These are phyloP conservation scores for Bradypodion ventrale DNA, from an alignment of 2,797 vertebrate species.

Conservation along the genomic window DNA sequence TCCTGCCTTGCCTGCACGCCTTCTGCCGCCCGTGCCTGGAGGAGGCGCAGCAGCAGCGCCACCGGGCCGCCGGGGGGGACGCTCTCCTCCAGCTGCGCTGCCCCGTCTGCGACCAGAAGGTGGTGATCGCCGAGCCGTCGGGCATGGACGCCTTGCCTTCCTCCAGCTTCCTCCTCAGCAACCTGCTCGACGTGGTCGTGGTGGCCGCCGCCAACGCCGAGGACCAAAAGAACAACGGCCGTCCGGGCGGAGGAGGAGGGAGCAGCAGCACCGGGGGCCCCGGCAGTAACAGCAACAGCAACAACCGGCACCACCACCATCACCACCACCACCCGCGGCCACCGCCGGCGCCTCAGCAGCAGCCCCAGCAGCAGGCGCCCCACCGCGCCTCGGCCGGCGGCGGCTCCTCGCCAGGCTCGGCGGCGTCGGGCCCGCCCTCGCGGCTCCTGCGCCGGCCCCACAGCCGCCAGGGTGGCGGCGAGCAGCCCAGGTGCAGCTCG, in stretches of 20 bases:
- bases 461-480: slow-evolving; percentile 77
- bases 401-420: slow-evolving; percentile 54
- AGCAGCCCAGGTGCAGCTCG: slow-evolving; percentile 89
- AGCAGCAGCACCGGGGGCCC: slow-evolving; percentile 48
- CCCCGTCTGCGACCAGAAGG: slow-evolving; percentile 91
- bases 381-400: slow-evolving; percentile 45
- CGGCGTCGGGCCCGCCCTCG: slow-evolving; percentile 54
- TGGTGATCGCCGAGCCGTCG: slow-evolving; percentile 86
- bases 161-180: slow-evolving; percentile 91
- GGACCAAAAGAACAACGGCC: slow-evolving; percentile 83
- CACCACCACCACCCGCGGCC: slow-evolving; percentile 38
- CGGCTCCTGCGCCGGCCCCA: slow-evolving; percentile 74
- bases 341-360: slow-evolving; percentile 53
- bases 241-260: slow-evolving; percentile 67
- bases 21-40: slow-evolving; percentile 93
- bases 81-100: slow-evolving; percentile 87
- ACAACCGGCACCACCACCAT: slow-evolving; percentile 67
- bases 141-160: slow-evolving; percentile 92
- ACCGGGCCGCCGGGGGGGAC: slow-evolving; percentile 78
- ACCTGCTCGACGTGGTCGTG: slow-evolving; percentile 90
- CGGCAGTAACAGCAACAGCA: slow-evolving; percentile 68
- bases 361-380: slow-evolving; percentile 51
- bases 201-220: slow-evolving; percentile 84
- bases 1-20: slow-evolving; percentile 90
- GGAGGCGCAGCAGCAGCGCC: slow-evolving; percentile 83